These are phyloP conservation scores for Calidris pygmaea DNA, from an alignment of 2,113 vertebrate species.

Conservation along the genomic window DNA sequence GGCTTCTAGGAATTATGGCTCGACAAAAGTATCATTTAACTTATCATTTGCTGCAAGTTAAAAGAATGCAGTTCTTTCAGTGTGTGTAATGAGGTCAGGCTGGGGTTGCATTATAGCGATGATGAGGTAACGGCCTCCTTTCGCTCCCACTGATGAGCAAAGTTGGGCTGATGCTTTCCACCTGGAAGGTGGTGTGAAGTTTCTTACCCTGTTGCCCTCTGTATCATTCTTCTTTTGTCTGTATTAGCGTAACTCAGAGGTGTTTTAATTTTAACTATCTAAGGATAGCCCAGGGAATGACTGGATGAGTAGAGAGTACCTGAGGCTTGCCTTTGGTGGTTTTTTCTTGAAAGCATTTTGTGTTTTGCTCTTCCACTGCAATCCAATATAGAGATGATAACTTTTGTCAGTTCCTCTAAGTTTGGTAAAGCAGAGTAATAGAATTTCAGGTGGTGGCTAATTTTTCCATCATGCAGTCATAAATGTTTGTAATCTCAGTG, in stretches of 20 bases:
- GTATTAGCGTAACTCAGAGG: background rate
- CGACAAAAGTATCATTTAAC: background rate
- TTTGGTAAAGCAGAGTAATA: background rate
- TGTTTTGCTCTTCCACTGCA: background rate
- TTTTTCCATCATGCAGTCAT: background rate
- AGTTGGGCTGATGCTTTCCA: background rate
- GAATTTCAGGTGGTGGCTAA: background rate
- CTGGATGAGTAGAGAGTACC: background rate
- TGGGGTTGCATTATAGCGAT: background rate
- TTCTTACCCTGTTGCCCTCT: background rate
- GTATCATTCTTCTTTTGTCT: background rate
- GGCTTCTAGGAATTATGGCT: background rate
- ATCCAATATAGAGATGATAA: background rate
- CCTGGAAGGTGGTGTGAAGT: background rate
- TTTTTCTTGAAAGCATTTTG: background rate
- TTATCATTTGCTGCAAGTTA: background rate
- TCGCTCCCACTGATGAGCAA: background rate
- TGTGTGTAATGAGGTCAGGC: background rate
- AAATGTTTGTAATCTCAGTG: background rate
- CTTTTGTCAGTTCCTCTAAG: background rate
- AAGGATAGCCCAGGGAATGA: background rate
- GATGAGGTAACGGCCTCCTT: background rate
- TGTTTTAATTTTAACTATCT: background rate
- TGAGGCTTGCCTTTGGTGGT: background rate
- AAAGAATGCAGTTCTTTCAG: background rate